phyloP scores from a whole-genome alignment of 2,113 vertebrate species.

The Odontesthes bonariensis region DNA sequence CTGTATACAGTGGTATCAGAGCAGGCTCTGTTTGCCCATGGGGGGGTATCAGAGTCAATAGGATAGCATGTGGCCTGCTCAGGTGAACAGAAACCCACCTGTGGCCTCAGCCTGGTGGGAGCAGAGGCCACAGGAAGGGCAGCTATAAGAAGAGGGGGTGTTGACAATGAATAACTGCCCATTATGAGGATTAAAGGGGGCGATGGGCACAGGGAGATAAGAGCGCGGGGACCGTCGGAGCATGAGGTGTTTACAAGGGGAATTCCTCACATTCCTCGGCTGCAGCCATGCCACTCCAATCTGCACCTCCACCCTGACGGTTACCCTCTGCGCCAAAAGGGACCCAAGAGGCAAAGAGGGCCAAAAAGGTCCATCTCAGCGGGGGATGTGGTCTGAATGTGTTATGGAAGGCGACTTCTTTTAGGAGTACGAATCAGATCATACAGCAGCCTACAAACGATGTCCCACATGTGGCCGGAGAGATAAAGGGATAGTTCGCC shows the following conservation, averaged over 20 bases:
- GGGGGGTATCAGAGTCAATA: constrained; percentile 31
- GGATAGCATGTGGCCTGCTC: constrained; percentile 24
- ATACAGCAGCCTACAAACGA: background rate
- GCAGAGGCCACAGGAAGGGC: constrained; percentile 40
- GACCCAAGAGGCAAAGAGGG: constrained; percentile 31
- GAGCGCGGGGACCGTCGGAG: constrained; percentile 60
- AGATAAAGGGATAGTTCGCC: too few species aligned
- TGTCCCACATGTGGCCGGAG: background rate
- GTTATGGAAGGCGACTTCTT: constrained; percentile 50
- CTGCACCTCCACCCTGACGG: constrained; percentile 72
- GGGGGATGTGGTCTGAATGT: background rate
- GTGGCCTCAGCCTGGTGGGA: background rate
- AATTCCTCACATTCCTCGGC: constrained; percentile 83
- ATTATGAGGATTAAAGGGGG: constrained; percentile 71
- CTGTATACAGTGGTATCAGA: constrained; percentile 43
- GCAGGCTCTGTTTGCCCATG: constrained; percentile 27
- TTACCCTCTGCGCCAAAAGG: constrained; percentile 54
- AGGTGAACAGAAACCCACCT: constrained; percentile 54
- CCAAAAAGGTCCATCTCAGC: constrained; percentile 9
- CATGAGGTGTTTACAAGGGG: constrained; percentile 78
- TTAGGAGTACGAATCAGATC: background rate
- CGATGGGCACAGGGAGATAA: constrained; percentile 73
- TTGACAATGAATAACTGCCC: constrained; percentile 57
- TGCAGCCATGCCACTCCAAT: constrained; percentile 73
- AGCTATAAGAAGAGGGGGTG: constrained; percentile 11